Evolutionary conservation across 2,797 vertebrate species (phyloP), one percentile per base, ranked within the genome.

Genomic region (Loris lydekkerianus): DNA sequence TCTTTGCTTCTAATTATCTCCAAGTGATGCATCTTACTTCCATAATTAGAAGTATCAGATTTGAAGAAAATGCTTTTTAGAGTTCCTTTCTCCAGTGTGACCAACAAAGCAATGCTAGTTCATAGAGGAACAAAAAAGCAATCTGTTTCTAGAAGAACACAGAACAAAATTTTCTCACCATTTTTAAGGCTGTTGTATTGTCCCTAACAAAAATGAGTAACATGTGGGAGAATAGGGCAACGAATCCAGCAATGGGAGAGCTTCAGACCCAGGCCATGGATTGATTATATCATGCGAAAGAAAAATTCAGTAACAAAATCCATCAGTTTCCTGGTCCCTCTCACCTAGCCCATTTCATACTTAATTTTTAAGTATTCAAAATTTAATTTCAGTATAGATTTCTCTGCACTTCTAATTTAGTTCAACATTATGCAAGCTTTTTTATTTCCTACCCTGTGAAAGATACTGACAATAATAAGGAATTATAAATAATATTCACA

Each of bases 1-100:
- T 93, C 73, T 94, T 90, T 92, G 31, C 21, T 90, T 85, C 65
- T 96, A 92, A 91, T 89, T 88, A 92, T 86, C 78, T 67, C 49
- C 67, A 91, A 94, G n/a, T 76, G 70, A 92, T 96, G 23, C 21
- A 29, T 65, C 40, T 63, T 46, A 86, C 9, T 75, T 81, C 29
- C 34, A 76, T 20, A 63, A 46, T 96, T 86, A 86, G 5, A 80
- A 90, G 18, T 29, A 78, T 75, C 11, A 29, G 43, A 94, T 84
- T 94, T 77, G 70, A 86, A 86, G 29, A 56, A 73, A 31, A 65
- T 81, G 1, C 72, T 93, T 89, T 91, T 72, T 10, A 31, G n/a
- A 67, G 6, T 91, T 94, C 78, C 37, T 86, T 94, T 95, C 13
- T 73, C 23, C 53, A 91, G 2, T 63, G 11, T 53, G 89, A 86